Evolutionary conservation across 2,888 invertebrate species (phyloP), one percentile per base, ranked within the genome.

Genomic region (Tipula lateralis): DNA sequence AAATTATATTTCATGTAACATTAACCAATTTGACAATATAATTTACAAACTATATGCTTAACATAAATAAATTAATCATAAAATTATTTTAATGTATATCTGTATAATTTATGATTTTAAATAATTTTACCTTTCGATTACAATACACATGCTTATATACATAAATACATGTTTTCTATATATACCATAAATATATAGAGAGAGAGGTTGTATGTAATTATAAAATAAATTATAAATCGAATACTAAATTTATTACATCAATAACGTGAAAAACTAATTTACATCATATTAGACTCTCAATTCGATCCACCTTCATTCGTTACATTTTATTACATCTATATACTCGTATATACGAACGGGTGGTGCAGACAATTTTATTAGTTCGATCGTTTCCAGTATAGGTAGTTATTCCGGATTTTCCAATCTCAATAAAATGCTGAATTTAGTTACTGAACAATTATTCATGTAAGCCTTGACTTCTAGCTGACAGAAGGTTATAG

Each of bases 61-160:
- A 66, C 66, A 24, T 66, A 66, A 66, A 66, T 66, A 66, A 66
- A 66, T 66, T 66, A 66, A 66, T 66, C 66, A 66, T 66, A 66
- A 1, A 66, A 66, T 24, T 24, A 66, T 66, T 24, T 66, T 66
- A 24, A 66, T 66, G 66, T 66, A n/a, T n/a, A 24, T 66, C 24
- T 19, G n/a, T n/a, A 66, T 66, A 66, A 66, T 66, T 66, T 66
- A 66, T 66, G 24, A 24, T 66, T 66, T 44, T 44, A 39, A 39
- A 39, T 12, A 3, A 44, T 16, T 44, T 66, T 66, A 24, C 7
- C 12, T 66, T 24, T 50, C 44, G 44, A 50, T 50, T 66, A 24
- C 66, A 66, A 24, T 66, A 66, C 12, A 66, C 9, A 66, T 66
- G 9, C 36, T 9, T 36, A 36, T 12, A 36, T 36, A 2, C 2